Evolutionary conservation across 2,113 vertebrate genomes (phyloP).

Genomic region (Xenotilapia flavipinnis): DNA sequence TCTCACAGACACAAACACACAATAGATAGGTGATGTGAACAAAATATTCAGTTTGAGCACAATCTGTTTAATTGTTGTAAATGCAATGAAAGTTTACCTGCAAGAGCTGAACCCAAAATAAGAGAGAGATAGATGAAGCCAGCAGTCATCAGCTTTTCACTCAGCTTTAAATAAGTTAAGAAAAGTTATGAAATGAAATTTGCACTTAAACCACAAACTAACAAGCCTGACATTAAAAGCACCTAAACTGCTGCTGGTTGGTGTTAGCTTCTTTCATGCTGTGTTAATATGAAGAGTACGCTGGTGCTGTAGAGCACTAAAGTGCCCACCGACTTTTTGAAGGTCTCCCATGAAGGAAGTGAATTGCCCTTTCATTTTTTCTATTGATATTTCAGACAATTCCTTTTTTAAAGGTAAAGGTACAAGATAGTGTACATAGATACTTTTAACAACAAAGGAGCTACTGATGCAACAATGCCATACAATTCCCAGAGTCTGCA

Average conservation of each 20-base stretch:
- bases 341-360: neutral
- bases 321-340: neutral
- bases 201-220: neutral
- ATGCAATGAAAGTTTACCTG: neutral
- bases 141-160: neutral
- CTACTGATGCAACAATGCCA: neutral
- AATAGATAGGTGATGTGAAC: neutral
- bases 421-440: neutral
- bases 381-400: neutral
- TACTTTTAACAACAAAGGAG: neutral
- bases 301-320: neutral
- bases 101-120: neutral
- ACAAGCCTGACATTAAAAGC: neutral
- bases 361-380: neutral
- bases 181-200: neutral
- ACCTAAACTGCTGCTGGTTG: neutral
- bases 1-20: neutral
- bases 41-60: neutral
- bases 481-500: neutral
- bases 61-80: neutral
- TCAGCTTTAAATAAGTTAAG: neutral
- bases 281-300: neutral
- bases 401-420: neutral
- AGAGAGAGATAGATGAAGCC: neutral
- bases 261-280: neutral